A percentile compares a stretch with the other conserved stretches of the same genome.
These are phyloP conservation scores for Bos taurus DNA, from an alignment of 2,113 vertebrate genomes.

Conservation along the genomic window DNA sequence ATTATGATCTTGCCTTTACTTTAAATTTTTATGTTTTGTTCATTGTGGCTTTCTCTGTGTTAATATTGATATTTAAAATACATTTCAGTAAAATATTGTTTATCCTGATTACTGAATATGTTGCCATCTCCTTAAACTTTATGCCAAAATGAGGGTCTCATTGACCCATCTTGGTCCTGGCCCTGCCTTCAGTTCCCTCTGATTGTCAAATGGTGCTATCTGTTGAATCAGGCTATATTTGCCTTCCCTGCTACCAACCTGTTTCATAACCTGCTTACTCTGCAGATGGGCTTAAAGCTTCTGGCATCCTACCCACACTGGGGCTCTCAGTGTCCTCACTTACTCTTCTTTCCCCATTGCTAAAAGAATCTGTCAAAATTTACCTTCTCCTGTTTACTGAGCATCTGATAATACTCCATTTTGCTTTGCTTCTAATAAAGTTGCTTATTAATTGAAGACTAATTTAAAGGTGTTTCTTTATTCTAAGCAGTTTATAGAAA, in stretches of 20 bases:
- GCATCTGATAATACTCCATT: not conserved
- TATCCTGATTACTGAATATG: not conserved
- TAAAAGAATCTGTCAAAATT: not conserved
- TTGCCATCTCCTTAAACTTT: not conserved
- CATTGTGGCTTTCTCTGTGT: not conserved
- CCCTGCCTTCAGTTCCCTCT: not conserved
- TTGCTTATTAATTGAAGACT: not conserved
- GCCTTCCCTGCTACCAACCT: not conserved
- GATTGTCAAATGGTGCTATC: not conserved
- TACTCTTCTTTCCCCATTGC: not conserved
- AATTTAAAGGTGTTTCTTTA: not conserved
- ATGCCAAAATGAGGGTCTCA: not conserved
- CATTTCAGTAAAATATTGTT: not conserved
- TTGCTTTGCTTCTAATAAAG: not conserved
- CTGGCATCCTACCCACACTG: too few relatives aligned
- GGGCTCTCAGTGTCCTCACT: not conserved
- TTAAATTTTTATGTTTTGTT: not conserved
- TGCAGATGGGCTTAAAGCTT: not conserved
- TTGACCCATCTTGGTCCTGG: not conserved
- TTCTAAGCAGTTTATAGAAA: not conserved
- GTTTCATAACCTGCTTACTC: not conserved
- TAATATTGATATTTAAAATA: not conserved
- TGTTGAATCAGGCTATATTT: not conserved
- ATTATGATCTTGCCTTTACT: not conserved
- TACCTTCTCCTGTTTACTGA: not conserved